Percentiles rank a stretch among this genome's conserved stretches.
Conservation (phyloP, 1,140 invertebrate species). For the Meteorus sp. region DNA sequence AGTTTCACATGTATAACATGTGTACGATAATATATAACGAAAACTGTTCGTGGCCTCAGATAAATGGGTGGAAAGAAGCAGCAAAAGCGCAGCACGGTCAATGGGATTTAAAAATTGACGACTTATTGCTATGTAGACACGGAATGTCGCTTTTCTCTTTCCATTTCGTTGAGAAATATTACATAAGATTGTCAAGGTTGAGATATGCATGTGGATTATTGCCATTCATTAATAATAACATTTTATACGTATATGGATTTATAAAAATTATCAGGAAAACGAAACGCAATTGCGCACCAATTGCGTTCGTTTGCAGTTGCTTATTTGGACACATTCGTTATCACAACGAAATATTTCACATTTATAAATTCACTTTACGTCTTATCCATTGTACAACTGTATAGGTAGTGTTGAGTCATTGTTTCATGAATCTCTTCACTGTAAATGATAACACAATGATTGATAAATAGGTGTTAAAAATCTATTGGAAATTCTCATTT, state of each 20-base stretch:
- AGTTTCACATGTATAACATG: not conserved
- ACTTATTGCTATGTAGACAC: not conserved
- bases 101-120: slow-evolving; percentile 25
- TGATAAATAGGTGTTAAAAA: no score
- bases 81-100: slow-evolving; percentile 34
- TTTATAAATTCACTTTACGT: not conserved
- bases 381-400: no score
- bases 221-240: not conserved
- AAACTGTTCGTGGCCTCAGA: no score
- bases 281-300: not conserved
- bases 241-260: not conserved
- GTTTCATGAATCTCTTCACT: not conserved
- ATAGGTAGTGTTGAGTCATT: not conserved
- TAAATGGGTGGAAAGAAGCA: slow-evolving; percentile 39
- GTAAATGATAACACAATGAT: no score
- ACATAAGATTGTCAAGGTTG: slow-evolving; percentile 13
- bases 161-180: not conserved
- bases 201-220: not conserved
- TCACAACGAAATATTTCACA: slow-evolving; percentile 8
- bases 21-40: not conserved
- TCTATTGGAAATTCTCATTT: no score
- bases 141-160: not conserved
- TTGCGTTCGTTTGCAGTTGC: slow-evolving; percentile 1
- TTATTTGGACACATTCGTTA: slow-evolving; percentile 19
- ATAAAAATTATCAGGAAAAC: not conserved